Conservation (phyloP, 2,888 invertebrate genomes). For the Volucella inflata region DNA sequence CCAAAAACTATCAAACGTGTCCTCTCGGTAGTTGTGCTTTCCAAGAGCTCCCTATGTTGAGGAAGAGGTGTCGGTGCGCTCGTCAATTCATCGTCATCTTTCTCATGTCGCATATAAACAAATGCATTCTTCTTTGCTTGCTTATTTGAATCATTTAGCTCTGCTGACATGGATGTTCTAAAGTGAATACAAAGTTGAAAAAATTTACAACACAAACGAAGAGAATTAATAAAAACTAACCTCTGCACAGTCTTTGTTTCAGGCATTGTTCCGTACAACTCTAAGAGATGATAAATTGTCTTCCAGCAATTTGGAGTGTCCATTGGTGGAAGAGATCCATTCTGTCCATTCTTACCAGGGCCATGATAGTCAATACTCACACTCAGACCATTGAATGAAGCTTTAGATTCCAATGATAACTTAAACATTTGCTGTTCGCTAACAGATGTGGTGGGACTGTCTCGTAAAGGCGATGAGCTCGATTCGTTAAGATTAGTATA, state of each 20-base stretch:
- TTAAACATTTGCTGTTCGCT: conserved; percentile 82
- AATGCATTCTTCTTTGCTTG: conserved; percentile 86
- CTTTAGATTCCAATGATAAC: conserved; percentile 82
- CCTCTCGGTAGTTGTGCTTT: conserved; percentile 85
- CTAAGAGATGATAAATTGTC: conserved; percentile 95
- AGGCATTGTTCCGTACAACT: conserved; percentile 96
- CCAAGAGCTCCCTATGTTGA: conserved; percentile 80
- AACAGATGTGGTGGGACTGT: conserved; percentile 86
- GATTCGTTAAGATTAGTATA: conserved; percentile 92
- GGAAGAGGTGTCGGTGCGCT: conserved; percentile 82
- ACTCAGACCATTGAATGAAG: conserved; percentile 82
- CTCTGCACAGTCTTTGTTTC: conserved; percentile 93
- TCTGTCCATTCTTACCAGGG: conserved; percentile 80
- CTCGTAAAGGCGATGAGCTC: conserved; percentile 88
- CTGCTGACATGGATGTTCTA: conserved; percentile 88
- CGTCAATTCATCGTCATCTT: conserved; percentile 85
- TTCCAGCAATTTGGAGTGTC: conserved; percentile 94
- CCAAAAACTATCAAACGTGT: conserved; percentile 94
- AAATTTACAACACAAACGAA: conserved; percentile 16
- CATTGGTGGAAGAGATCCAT: conserved; percentile 78
- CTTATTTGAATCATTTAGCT: conserved; percentile 89
- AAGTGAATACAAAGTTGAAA: conserved; percentile 63
- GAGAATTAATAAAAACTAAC: conserved; percentile 71
- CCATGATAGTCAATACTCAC: conserved; percentile 82
- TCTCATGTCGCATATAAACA: conserved; percentile 83